Conservation (phyloP, 2,888 invertebrate genomes). For the Scaptomyza cyrtandrae region DNA sequence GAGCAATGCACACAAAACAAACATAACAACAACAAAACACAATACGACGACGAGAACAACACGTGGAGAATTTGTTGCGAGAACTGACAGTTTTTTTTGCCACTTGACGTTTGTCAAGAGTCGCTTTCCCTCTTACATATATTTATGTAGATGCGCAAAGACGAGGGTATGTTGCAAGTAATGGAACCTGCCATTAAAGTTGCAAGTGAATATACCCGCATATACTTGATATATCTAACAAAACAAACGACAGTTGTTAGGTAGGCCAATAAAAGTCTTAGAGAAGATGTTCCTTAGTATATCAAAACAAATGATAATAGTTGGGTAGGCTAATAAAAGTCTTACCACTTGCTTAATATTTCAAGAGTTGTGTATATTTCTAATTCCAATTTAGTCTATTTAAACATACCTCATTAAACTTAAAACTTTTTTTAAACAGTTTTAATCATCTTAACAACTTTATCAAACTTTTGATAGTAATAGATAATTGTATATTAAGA, state of each 20-base stretch:
- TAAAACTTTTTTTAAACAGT: neutral
- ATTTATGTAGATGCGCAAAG: neutral
- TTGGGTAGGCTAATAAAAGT: too few species aligned
- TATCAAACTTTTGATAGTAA: too few species aligned
- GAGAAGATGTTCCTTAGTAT: too few species aligned
- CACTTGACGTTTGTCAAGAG: slow-evolving; percentile 44
- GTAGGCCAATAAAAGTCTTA: too few species aligned
- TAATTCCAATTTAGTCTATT: too few species aligned
- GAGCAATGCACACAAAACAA: slow-evolving; percentile 57
- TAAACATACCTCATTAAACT: too few species aligned
- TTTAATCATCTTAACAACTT: too few species aligned
- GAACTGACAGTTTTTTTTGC: slow-evolving; percentile 49
- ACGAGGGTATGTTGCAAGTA: neutral
- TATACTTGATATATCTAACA: neutral
- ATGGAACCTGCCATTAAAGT: slow-evolving; percentile 45
- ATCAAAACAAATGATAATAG: neutral
- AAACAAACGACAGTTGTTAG: neutral
- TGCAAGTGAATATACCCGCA: slow-evolving; percentile 10
- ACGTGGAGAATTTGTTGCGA: slow-evolving; percentile 22
- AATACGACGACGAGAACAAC: slow-evolving; percentile 1
- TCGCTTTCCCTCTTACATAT: neutral
- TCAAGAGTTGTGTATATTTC: too few species aligned
- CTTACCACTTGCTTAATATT: too few species aligned
- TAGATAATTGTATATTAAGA: too few species aligned
- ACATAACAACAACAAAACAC: slow-evolving; percentile 10